Percentiles rank a stretch among this genome's conserved stretches.
phyloP scores from a whole-genome alignment of 2,113 vertebrate genomes.

The Chloroceryle aenea region DNA sequence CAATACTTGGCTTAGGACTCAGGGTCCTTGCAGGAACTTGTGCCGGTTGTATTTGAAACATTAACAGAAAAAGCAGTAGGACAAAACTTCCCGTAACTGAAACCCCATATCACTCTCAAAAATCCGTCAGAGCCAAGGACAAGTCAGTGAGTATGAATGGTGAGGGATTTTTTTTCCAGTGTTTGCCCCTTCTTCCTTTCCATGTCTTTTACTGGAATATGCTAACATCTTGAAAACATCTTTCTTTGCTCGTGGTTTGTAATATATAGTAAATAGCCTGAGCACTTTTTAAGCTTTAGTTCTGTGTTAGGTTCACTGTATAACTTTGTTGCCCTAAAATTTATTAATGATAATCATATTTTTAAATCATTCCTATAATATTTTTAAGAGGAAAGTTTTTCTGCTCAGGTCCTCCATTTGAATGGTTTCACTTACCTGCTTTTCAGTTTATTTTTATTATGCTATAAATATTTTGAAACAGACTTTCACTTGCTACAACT shows the following conservation, averaged over 20 bases:
- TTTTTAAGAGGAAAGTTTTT: neutral
- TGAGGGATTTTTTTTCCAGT: neutral
- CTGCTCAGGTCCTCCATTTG: neutral
- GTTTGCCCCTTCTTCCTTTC: neutral
- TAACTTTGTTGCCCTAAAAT: neutral
- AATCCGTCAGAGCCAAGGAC: neutral
- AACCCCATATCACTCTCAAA: neutral
- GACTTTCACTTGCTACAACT: neutral
- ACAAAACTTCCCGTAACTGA: neutral
- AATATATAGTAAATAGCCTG: neutral
- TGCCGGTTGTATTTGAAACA: neutral
- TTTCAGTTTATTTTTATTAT: neutral
- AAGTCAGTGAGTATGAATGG: neutral
- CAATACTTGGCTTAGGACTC: neutral
- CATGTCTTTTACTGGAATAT: neutral
- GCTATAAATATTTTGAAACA: neutral
- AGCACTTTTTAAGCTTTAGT: neutral
- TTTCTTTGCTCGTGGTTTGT: neutral
- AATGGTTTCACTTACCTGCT: neutral
- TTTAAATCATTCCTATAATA: neutral
- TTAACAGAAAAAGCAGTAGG: neutral
- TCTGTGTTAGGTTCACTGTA: neutral
- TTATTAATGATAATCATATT: neutral
- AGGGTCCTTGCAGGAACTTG: slow-evolving; percentile 34
- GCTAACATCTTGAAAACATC: neutral